A percentile compares a stretch with the other conserved stretches of the same genome.
Conservation (phyloP, 2,113 vertebrate species). For the Amphiprion percula region DNA sequence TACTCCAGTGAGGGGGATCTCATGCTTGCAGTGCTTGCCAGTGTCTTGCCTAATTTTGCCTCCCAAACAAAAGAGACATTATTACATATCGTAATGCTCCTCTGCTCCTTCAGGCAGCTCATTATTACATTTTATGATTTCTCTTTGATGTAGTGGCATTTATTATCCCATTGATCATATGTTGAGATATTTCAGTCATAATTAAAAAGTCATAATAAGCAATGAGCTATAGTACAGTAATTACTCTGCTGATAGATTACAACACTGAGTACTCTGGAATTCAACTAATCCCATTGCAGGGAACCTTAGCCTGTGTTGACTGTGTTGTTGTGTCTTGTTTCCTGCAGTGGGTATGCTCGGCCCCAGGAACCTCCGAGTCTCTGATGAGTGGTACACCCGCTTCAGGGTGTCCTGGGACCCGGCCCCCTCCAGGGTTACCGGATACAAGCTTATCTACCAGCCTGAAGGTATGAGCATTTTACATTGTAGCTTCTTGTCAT, state of each 20-base stretch:
- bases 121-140: not conserved
- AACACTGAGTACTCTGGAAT: slow-evolving; percentile 2
- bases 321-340: slow-evolving; percentile 47
- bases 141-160: slow-evolving; percentile 42
- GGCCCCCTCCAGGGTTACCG: slow-evolving; percentile 91
- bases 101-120: slow-evolving; percentile 2
- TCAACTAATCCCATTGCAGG: not conserved
- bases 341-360: slow-evolving; percentile 91
- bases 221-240: slow-evolving; percentile 21
- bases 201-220: slow-evolving; percentile 28
- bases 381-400: slow-evolving; percentile 98
- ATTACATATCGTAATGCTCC: slow-evolving; percentile 10
- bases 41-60: slow-evolving; percentile 37
- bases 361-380: slow-evolving; percentile 95
- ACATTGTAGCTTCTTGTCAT: not conserved
- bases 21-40: slow-evolving; percentile 30
- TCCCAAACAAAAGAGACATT: slow-evolving; percentile 47
- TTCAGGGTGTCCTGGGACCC: slow-evolving; percentile 98
- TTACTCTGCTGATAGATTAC: slow-evolving; percentile 40
- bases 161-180: not conserved
- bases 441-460: slow-evolving; percentile 96
- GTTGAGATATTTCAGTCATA: slow-evolving; percentile 16
- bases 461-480: slow-evolving; percentile 86
- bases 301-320: slow-evolving; percentile 15
- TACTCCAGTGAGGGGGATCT: slow-evolving; percentile 37